Evolutionary conservation across 2,113 vertebrate species (phyloP).

Genomic region (Pholis gunnellus): DNA sequence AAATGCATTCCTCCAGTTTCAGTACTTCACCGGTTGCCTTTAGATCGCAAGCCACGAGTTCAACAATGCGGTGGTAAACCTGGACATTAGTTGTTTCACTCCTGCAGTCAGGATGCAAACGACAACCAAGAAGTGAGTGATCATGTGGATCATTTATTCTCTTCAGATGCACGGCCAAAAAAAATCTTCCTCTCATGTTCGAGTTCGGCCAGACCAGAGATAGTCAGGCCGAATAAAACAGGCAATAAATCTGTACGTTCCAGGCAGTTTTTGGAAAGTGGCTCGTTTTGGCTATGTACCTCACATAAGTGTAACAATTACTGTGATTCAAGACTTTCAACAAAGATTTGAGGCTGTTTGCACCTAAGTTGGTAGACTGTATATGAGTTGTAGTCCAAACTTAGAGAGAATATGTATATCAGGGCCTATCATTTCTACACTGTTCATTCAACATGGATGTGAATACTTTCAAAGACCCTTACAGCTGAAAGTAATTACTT

Average conservation of each 20-base stretch:
- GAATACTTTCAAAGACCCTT: conserved; percentile 12
- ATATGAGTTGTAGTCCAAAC: neutral
- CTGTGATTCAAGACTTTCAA: neutral
- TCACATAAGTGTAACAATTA: neutral
- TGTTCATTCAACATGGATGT: neutral
- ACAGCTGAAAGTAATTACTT: conserved; percentile 33
- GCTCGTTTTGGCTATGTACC: neutral
- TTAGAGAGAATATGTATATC: neutral
- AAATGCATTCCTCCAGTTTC: conserved; percentile 11
- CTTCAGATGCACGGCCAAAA: neutral
- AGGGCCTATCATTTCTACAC: neutral
- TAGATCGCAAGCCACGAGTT: conserved; percentile 40
- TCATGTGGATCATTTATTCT: neutral
- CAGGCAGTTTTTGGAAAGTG: neutral
- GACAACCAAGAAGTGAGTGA: conserved; percentile 24
- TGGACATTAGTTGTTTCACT: neutral
- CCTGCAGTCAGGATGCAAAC: conserved; percentile 18
- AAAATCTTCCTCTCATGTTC: neutral
- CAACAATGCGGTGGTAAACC: conserved; percentile 7
- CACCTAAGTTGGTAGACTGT: neutral
- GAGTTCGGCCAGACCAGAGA: neutral
- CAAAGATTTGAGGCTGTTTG: neutral
- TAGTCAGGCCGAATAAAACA: neutral
- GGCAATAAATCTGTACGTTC: neutral
- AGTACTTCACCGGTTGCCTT: conserved; percentile 14